Base-by-base conservation (phyloP, 2,888 invertebrate species). In the Drosophila anomalipes region DNA sequence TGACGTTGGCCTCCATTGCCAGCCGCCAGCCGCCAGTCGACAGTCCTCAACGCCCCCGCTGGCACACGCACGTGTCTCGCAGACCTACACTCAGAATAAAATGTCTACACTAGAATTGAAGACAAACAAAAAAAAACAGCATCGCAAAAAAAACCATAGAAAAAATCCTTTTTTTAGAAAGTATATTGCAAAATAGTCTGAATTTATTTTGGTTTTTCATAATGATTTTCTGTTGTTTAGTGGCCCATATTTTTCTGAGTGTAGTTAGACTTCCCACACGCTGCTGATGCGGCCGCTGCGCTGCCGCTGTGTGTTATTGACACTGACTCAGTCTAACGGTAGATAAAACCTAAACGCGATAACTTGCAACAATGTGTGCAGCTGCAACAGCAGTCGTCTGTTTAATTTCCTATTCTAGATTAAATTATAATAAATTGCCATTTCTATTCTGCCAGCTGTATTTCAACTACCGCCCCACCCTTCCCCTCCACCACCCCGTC, bases 351-450 rank as follows among this genome's bases (percentile, higher is more conserved):
- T 89, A 86, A 79, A 74, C 88, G 82, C 82, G 69, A 76, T 90
- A 85, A 71, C 72, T 73, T 70, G 71, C 83, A 82, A 80, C 79
- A 87, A 85, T 85, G 90, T 85, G 89, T 87, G 88, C 88, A 71
- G 47, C 51, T 35, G 47, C 47, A 44, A 32, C 28, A 32, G 39
- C 33, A 19, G 16, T 33, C 33, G 77, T 86, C 77, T 89, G 77
- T 90, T 89, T 90, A 71, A 86, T 86, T 90, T 86, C 75, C 90
- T 89, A 90, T 86, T 90, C 86, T 77, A 87, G 86, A 87, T 91
- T 87, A 87, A 89, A 87, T 87, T 87, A 87, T 89, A 87, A 87
- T 87, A 90, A 87, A 87, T 87, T 89, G 86, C 89, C 87, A 77
- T 77, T 81, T 80, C 78, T 74, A 75, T 59, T 58, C 54, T 39